Evolutionary conservation across 2,888 invertebrate species (phyloP), one percentile per base, ranked within the genome.

Genomic region (Lithophane ornitopus): DNA sequence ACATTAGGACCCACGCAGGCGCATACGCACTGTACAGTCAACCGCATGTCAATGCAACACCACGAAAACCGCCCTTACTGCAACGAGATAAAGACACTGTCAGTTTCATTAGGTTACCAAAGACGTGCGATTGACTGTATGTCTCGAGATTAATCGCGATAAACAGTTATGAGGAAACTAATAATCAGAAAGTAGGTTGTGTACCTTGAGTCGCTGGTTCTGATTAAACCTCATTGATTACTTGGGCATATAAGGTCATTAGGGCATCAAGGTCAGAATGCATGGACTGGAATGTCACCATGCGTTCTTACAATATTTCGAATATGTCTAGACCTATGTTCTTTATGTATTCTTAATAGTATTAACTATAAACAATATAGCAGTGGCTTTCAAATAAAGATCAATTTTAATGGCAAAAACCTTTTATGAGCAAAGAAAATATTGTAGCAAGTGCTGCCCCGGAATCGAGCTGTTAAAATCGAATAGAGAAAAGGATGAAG

Each of bases 161-260:
- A 70, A 66, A 63, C 56, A 59, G 49, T 58, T 68, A 58, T 68
- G 49, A 80, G 67, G 72, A 83, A 78, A 59, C 4, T n/a, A 67
- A 58, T 78, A 63, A 80, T 79, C 68, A 56, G 8, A 79, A 72
- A 59, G 46, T 54, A 66, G 54, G 61, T 80, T 14, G 22, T 80
- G 61, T 73, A 41, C 61, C 54, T 77, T 81, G 52, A 59, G 34
- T 22, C 49, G 26, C 22, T 41, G 39, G 28, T 49, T 26, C n/a
- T 49, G n/a, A 70, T 75, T 28, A 52, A 41, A 59, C 58, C 16
- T 58, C 22, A 26, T 62, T 63, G 22, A 41, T 58, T 59, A 19
- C 28, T 44, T 22, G 16, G 11, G 1, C 12, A 56, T 11, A 1
- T 44, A 19, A n/a, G 16, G 3, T 28, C 7, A 69, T 7, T 16